phyloP scores from a whole-genome alignment of 2,113 vertebrate genomes.

The Cnemophilus loriae region DNA sequence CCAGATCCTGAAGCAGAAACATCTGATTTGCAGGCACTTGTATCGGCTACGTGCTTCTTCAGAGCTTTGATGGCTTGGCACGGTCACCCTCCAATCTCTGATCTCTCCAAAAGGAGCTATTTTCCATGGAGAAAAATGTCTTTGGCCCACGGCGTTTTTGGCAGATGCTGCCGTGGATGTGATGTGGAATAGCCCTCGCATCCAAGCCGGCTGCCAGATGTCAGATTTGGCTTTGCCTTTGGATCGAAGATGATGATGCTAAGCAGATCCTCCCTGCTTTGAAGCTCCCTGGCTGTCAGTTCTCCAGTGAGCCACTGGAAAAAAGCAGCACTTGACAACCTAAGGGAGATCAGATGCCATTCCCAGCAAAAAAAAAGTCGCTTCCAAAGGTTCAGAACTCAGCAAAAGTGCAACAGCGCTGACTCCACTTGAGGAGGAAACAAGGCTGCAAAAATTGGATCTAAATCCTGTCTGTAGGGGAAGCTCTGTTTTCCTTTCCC shows the following conservation, averaged over 20 bases:
- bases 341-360: not conserved
- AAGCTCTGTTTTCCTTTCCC: not conserved
- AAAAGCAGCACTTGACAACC: not conserved
- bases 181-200: conserved; percentile 16
- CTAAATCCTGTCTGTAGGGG: not conserved
- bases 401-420: not conserved
- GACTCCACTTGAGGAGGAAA: not conserved
- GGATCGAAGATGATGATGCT: conserved; percentile 26
- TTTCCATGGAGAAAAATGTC: conserved; percentile 33
- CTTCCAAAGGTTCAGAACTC: not conserved
- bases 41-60: conserved; percentile 50
- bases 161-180: conserved; percentile 32
- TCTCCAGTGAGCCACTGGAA: conserved; percentile 17
- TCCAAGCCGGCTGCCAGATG: conserved; percentile 60
- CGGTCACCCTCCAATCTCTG: conserved; percentile 10
- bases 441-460: not conserved
- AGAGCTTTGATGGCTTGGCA: conserved; percentile 47
- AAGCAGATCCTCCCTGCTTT: conserved; percentile 58
- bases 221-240: conserved; percentile 39
- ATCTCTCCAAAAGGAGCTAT: conserved; percentile 44
- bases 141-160: conserved; percentile 27
- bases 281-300: conserved; percentile 51
- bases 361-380: not conserved
- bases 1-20: not conserved
- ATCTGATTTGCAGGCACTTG: conserved; percentile 49